Percentiles rank a stretch among this genome's conserved stretches.
Conservation (phyloP, 2,888 invertebrate species). For the Tipula confusa region DNA sequence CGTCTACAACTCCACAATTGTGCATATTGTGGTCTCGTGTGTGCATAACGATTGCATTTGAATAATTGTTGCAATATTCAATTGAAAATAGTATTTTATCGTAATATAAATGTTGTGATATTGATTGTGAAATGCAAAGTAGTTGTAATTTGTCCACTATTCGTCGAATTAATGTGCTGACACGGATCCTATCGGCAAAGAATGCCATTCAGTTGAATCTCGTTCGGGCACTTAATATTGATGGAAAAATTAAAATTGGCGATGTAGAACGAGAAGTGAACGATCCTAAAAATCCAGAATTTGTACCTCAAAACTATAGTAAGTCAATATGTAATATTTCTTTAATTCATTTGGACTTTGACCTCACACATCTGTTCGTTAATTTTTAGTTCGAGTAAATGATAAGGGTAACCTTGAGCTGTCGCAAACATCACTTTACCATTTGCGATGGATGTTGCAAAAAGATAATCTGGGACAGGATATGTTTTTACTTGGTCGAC, state of each 20-base stretch:
- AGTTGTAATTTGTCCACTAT: slow-evolving; percentile 29
- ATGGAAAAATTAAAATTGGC: slow-evolving; percentile 65
- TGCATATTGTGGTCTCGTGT: not conserved
- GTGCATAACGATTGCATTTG: not conserved
- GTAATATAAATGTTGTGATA: not conserved
- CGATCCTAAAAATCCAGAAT: slow-evolving; percentile 64
- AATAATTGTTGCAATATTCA: not conserved
- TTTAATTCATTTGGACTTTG: slow-evolving; percentile 33
- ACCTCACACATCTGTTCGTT: slow-evolving; percentile 32
- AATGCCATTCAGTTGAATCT: slow-evolving; percentile 41
- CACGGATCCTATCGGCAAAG: slow-evolving; percentile 28
- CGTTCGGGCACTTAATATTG: slow-evolving; percentile 51
- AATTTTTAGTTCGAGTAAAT: slow-evolving; percentile 50
- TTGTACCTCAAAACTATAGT: slow-evolving; percentile 64
- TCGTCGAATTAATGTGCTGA: slow-evolving; percentile 29
- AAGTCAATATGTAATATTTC: slow-evolving; percentile 33
- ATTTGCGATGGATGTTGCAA: slow-evolving; percentile 94
- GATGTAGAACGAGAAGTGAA: slow-evolving; percentile 64
- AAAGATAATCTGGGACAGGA: slow-evolving; percentile 91
- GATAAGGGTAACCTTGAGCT: slow-evolving; percentile 55
- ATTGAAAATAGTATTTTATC: too few species aligned
- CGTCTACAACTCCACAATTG: not conserved
- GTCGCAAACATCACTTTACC: slow-evolving; percentile 69
- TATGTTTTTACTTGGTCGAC: slow-evolving; percentile 88
- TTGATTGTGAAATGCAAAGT: not conserved